These are phyloP conservation scores for Eulemur rufifrons DNA, from an alignment of 2,113 vertebrate genomes.

Conservation along the genomic window DNA sequence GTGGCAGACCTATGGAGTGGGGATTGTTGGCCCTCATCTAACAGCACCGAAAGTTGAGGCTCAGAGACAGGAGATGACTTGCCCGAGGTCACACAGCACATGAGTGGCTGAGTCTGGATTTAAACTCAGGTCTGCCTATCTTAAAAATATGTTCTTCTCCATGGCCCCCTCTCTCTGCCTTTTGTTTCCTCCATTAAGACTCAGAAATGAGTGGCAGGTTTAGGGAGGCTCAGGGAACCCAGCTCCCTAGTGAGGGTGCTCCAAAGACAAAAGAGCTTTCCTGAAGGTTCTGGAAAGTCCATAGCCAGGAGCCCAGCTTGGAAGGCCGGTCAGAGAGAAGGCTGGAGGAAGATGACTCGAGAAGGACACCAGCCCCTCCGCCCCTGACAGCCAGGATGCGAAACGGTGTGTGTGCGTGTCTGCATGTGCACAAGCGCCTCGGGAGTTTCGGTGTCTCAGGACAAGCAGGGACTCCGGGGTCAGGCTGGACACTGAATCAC, in stretches of 20 bases:
- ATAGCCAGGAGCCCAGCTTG: not conserved
- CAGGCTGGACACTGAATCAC: not conserved
- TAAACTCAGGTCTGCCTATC: not conserved
- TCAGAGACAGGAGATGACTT: not conserved
- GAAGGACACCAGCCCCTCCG: not conserved
- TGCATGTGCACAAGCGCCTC: not conserved
- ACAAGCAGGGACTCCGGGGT: not conserved
- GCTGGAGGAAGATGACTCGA: not conserved
- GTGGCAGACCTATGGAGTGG: not conserved
- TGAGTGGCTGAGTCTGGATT: not conserved
- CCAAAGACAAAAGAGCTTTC: not conserved
- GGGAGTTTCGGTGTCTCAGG: not conserved
- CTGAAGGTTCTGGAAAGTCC: not conserved
- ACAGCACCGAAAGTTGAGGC: not conserved
- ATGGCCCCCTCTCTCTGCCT: too few relatives aligned
- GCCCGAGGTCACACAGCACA: not conserved
- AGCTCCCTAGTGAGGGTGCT: not conserved
- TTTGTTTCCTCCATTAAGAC: not conserved
- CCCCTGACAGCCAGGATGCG: not conserved
- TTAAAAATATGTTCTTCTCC: not conserved
- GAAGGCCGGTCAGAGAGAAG: not conserved
- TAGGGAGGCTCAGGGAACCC: not conserved
- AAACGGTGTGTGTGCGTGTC: not conserved
- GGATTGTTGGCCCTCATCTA: not conserved
- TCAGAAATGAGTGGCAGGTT: not conserved